Percentiles rank a stretch among this genome's conserved stretches.
These are phyloP conservation scores for Yponomeuta plumbellus DNA, from an alignment of 2,888 invertebrate species.

Conservation along the genomic window DNA sequence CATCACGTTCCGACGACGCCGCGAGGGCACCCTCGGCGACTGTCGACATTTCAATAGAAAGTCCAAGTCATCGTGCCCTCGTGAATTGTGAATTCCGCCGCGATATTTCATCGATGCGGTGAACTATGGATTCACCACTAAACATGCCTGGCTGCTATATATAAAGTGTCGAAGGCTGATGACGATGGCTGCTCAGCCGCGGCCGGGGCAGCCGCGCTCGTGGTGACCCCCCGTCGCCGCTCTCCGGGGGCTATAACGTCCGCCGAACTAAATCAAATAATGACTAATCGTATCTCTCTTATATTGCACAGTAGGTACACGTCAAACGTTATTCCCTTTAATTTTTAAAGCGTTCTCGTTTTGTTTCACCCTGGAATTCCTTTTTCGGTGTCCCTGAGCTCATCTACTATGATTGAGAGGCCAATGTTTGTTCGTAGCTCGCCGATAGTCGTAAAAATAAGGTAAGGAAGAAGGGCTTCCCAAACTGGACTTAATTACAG, in stretches of 20 bases:
- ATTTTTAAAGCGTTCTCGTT: constrained; percentile 61
- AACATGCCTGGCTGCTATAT: constrained; percentile 45
- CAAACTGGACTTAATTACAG: too few species aligned
- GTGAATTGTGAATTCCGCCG: constrained; percentile 11
- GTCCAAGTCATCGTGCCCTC: constrained; percentile 9
- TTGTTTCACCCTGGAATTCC: constrained; percentile 34
- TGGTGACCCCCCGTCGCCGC: constrained; percentile 65
- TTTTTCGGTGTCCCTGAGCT: neutral
- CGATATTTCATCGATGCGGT: constrained; percentile 15
- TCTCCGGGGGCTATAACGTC: constrained; percentile 60
- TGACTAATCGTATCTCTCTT: constrained; percentile 74
- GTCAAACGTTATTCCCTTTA: constrained; percentile 73
- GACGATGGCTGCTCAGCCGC: constrained; percentile 44
- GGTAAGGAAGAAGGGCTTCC: too few species aligned
- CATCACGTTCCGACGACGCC: neutral
- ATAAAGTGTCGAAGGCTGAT: constrained; percentile 72
- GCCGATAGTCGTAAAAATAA: neutral
- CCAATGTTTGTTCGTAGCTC: neutral
- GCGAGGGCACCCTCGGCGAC: neutral
- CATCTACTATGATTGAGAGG: neutral
- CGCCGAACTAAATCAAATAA: constrained; percentile 76
- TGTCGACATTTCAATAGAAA: constrained; percentile 9
- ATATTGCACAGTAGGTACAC: constrained; percentile 77
- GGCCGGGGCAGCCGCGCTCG: constrained; percentile 53
- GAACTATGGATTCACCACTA: constrained; percentile 34